phyloP scores from a whole-genome alignment of 2,113 vertebrate species.

The Thalassoma bifasciatum region DNA sequence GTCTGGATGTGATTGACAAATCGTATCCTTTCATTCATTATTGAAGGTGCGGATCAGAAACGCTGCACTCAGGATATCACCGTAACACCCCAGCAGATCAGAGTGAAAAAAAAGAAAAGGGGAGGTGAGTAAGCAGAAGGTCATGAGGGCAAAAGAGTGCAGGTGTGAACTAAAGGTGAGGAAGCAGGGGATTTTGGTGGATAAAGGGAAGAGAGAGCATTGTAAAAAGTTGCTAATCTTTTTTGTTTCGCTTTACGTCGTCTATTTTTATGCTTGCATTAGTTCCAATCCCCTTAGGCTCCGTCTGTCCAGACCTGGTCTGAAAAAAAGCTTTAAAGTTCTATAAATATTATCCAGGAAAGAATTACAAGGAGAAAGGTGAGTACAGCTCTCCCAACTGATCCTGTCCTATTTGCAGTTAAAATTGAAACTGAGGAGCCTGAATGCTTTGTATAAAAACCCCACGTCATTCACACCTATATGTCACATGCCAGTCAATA shows the following conservation, averaged over 20 bases:
- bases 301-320: neutral
- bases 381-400: neutral
- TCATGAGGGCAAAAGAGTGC: constrained; percentile 47
- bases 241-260: constrained; percentile 8
- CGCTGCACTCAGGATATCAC: constrained; percentile 54
- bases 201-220: constrained; percentile 10
- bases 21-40: constrained; percentile 81
- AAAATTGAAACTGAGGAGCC: neutral
- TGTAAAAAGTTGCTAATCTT: constrained; percentile 17
- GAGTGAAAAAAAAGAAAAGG: constrained; percentile 35
- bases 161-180: constrained; percentile 40
- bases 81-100: constrained; percentile 52
- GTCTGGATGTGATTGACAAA: constrained; percentile 79
- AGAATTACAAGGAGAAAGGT: neutral
- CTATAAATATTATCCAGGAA: constrained; percentile 10
- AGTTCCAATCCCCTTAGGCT: constrained; percentile 17
- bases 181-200: constrained; percentile 9
- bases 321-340: constrained; percentile 9
- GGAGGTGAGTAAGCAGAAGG: constrained; percentile 35
- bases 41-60: constrained; percentile 76
- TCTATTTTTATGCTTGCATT: neutral
- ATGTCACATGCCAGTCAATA: neutral
- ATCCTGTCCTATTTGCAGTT: neutral
- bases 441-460: neutral
- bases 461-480: neutral